Evolutionary conservation across 2,113 vertebrate genomes (phyloP).

Genomic region (Struthio camelus): DNA sequence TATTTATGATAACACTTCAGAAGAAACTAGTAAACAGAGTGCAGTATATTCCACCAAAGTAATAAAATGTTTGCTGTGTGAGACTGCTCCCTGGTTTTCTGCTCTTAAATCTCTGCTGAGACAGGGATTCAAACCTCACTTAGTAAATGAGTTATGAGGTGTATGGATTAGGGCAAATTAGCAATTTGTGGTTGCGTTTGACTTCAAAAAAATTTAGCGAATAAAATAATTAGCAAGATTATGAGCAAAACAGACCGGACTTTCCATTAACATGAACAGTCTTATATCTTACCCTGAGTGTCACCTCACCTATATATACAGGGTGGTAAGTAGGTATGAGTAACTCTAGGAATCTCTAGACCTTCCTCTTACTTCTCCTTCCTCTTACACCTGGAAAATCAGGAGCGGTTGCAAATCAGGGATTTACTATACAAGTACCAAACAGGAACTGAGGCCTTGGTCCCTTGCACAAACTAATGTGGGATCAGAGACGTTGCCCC

Average conservation of each 20-base stretch:
- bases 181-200: background rate
- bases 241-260: background rate
- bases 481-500: background rate
- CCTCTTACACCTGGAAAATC: background rate
- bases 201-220: background rate
- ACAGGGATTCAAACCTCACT: background rate
- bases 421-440: background rate
- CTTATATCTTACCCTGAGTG: background rate
- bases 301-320: background rate
- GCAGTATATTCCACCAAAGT: background rate
- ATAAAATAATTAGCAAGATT: background rate
- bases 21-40: slow-evolving; percentile 40
- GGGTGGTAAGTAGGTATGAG: background rate
- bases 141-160: background rate
- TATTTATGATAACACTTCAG: slow-evolving; percentile 53
- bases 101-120: background rate
- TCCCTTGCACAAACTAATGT: no score
- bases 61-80: background rate
- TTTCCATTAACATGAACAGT: background rate
- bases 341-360: background rate
- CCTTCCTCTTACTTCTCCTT: background rate
- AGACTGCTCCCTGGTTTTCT: background rate
- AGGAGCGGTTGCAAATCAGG: background rate
- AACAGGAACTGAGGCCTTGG: background rate
- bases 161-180: background rate